A percentile compares a stretch with the other conserved stretches of the same genome.
Evolutionary conservation across 2,113 vertebrate genomes (phyloP).

Genomic region (Hymenochirus boettgeri): DNA sequence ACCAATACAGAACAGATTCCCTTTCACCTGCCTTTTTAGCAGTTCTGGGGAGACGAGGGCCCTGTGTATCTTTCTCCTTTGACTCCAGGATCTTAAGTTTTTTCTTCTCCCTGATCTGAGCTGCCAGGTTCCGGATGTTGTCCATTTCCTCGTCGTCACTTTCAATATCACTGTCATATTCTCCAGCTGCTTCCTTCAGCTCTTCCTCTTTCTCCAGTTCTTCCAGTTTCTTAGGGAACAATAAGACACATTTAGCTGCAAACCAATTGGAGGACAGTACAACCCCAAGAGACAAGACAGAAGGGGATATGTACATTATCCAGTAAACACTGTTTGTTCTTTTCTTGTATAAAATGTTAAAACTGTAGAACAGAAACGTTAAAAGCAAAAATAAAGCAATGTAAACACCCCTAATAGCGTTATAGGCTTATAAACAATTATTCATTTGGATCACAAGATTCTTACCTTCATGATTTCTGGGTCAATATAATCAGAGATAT

Average conservation of each 20-base stretch:
- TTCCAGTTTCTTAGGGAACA: slow-evolving; percentile 74
- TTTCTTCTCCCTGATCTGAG: slow-evolving; percentile 85
- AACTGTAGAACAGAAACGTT: too few species aligned
- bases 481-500: slow-evolving; percentile 92
- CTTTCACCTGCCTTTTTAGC: slow-evolving; percentile 74
- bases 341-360: too few species aligned
- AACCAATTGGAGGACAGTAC: too few species aligned
- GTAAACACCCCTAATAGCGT: too few species aligned
- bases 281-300: too few species aligned
- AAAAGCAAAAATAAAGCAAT: too few species aligned
- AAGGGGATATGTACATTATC: too few species aligned
- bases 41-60: slow-evolving; percentile 87
- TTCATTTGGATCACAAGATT: too few species aligned
- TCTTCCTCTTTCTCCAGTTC: slow-evolving; percentile 90
- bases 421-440: too few species aligned
- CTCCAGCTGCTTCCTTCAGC: slow-evolving; percentile 81
- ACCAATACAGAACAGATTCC: too few species aligned
- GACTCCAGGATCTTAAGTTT: slow-evolving; percentile 79
- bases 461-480: slow-evolving; percentile 89
- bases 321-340: too few species aligned
- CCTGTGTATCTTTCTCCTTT: slow-evolving; percentile 80
- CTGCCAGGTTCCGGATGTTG: slow-evolving; percentile 80
- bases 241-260: neutral
- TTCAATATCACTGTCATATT: slow-evolving; percentile 86
- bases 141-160: slow-evolving; percentile 94